Evolutionary conservation across 2,888 invertebrate species (phyloP).

Genomic region (Cosmopolites sordidus): DNA sequence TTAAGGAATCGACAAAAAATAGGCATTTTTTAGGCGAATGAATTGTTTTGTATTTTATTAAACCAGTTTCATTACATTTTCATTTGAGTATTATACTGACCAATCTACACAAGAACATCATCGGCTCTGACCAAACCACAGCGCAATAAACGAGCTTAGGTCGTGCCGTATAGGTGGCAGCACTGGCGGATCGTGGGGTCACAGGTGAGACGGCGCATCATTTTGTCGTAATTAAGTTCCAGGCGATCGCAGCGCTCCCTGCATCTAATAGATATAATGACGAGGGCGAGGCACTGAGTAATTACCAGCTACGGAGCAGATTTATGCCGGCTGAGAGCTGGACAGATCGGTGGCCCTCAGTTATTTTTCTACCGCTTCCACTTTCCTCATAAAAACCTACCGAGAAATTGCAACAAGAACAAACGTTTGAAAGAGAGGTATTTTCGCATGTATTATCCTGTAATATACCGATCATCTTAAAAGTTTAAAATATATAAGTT

Average conservation of each 20-base stretch:
- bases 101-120: too few relatives aligned
- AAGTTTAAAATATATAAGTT: too few relatives aligned
- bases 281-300: conserved; percentile 47
- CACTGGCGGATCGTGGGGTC: conserved; percentile 46
- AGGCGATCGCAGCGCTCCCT: conserved; percentile 47
- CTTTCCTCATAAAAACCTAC: conserved; percentile 17
- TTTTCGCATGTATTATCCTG: too few relatives aligned
- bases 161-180: conserved; percentile 47
- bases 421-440: too few relatives aligned
- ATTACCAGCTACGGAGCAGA: conserved; percentile 47
- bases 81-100: too few relatives aligned
- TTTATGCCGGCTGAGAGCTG: conserved; percentile 39
- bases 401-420: neutral
- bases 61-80: too few relatives aligned
- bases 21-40: too few relatives aligned
- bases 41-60: too few relatives aligned
- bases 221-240: conserved; percentile 49
- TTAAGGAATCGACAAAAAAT: too few relatives aligned
- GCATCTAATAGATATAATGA: conserved; percentile 51
- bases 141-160: conserved; percentile 1
- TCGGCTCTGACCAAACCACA: neutral
- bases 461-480: too few relatives aligned
- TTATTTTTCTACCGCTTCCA: conserved; percentile 11
- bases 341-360: conserved; percentile 12
- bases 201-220: conserved; percentile 48